Evolutionary conservation across 2,888 invertebrate genomes (phyloP), one percentile per base, ranked within the genome.

Genomic region (Xestia sexstrigata): DNA sequence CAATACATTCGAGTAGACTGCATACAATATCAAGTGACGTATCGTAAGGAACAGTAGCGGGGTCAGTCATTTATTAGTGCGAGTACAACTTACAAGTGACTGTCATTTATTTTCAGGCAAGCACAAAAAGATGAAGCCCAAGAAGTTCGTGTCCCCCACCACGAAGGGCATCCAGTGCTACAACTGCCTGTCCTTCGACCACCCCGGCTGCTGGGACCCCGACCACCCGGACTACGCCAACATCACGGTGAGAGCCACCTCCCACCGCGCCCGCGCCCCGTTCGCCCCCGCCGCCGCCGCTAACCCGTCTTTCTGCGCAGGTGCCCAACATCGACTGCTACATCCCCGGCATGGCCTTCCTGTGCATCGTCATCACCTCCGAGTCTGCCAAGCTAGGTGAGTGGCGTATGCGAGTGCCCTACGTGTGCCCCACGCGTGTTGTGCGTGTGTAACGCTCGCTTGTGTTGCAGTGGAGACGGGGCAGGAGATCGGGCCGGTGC

Each of bases 121-220:
- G 83, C 95, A 95, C 89, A 96, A 95, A 90, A 96, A 96, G 84
- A 87, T 90, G 39, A 95, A 95, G 88, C 94, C 93, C 9, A 96
- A 95, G 91, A 96, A 96, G 90, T 93, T 95, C 79, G 93, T 95
- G 47, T 93, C 95, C 1, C 93, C 95, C 1, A 90, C 92, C 1
- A 91, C 95, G 2, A 95, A 95, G 82, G 96, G 96, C 30, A 94
- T 96, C 79, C 96, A 95, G 89, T 96, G 96, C 87, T 96, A 96
- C 92, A 96, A 96, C 90, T 96, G 96, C 84, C 89, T 96, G 67
- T 96, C 96, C 30, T 96, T 95, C 90, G 96, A 96, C 91, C 96
- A 96, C 89, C 95, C 96, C 49, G 96, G 96, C 70, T 96, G 96
- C 91, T 96, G 96, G 96, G 96, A 96, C 86, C 96, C 96, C 39